Evolutionary conservation across 2,888 invertebrate species (phyloP).

Genomic region (Gortyna flavago): DNA sequence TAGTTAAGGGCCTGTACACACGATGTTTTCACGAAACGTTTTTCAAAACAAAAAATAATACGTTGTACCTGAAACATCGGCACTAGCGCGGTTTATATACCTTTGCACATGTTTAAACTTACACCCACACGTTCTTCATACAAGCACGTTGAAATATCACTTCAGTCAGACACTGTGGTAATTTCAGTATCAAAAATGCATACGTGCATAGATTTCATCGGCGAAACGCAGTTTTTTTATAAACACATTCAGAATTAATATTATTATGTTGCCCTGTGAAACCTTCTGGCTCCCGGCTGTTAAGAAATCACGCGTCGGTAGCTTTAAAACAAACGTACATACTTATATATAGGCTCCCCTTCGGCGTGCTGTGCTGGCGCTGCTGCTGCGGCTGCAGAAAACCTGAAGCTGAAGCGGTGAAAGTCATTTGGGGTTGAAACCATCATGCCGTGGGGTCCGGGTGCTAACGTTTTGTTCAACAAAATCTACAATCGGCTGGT

Average conservation of each 20-base stretch:
- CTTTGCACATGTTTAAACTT: slow-evolving; percentile 9
- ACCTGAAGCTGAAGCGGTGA: background rate
- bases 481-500: background rate
- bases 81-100: background rate
- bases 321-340: background rate
- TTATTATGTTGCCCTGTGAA: background rate
- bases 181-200: background rate
- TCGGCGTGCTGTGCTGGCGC: background rate
- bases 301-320: background rate
- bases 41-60: background rate
- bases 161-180: background rate
- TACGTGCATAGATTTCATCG: too few relatives aligned
- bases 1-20: background rate
- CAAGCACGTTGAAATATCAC: background rate
- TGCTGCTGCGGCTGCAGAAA: background rate
- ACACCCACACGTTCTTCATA: background rate
- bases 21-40: background rate
- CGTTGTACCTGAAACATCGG: background rate
- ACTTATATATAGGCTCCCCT: background rate
- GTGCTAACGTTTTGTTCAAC: background rate
- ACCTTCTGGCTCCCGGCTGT: background rate
- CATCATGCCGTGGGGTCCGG: too few relatives aligned
- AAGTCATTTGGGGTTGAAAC: background rate
- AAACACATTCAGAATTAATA: too few relatives aligned
- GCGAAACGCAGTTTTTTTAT: too few relatives aligned